Conservation (phyloP, 2,113 vertebrate genomes). For the Xiphophorus hellerii region DNA sequence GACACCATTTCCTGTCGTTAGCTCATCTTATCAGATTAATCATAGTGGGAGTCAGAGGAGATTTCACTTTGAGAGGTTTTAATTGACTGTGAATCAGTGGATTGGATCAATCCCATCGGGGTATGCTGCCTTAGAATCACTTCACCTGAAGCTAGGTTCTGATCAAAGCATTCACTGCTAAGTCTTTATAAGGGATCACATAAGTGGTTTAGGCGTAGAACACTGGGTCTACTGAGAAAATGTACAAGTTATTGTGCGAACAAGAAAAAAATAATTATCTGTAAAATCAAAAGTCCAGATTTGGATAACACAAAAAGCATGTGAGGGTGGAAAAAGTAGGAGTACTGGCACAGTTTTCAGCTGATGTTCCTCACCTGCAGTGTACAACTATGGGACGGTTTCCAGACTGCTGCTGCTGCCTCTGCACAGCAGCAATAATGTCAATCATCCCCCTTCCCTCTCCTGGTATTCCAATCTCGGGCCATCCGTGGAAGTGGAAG, state of each 20-base stretch:
- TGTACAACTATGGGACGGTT: constrained; percentile 91
- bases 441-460: constrained; percentile 91
- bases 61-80: constrained; percentile 82
- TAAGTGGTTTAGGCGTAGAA: constrained; percentile 75
- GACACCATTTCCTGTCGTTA: constrained; percentile 82
- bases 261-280: constrained; percentile 16
- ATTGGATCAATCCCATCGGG: constrained; percentile 78
- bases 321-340: neutral
- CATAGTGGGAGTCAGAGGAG: constrained; percentile 77
- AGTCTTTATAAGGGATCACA: constrained; percentile 81
- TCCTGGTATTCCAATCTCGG: constrained; percentile 91
- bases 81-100: constrained; percentile 81
- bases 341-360: constrained; percentile 21
- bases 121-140: constrained; percentile 76
- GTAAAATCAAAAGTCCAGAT: constrained; percentile 31
- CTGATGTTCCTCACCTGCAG: constrained; percentile 87
- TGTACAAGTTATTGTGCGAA: constrained; percentile 61
- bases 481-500: constrained; percentile 98
- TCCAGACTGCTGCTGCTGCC: constrained; percentile 86
- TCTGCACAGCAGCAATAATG: constrained; percentile 90
- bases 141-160: constrained; percentile 81
- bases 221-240: constrained; percentile 66
- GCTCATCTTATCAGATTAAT: constrained; percentile 83
- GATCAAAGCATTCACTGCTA: constrained; percentile 78
- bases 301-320: neutral